Evolutionary conservation across 1,140 invertebrate genomes (phyloP).

Genomic region (Xylocopa sonorina): DNA sequence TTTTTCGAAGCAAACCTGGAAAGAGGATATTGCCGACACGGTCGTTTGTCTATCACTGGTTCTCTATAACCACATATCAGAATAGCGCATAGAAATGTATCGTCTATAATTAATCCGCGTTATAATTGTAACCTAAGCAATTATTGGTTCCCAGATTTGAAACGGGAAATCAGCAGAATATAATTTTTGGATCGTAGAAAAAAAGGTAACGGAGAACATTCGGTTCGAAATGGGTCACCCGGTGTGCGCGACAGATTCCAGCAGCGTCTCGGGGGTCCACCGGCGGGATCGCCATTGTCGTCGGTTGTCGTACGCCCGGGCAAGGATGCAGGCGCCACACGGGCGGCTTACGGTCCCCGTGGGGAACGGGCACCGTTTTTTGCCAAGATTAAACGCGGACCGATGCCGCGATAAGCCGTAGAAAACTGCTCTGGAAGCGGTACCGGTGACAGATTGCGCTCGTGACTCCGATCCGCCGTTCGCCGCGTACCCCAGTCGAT

Average conservation of each 20-base stretch:
- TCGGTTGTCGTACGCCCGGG: conserved; percentile 65
- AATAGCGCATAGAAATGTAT: no score
- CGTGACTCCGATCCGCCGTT: conserved; percentile 58
- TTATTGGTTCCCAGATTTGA: no score
- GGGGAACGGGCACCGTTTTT: conserved; percentile 72
- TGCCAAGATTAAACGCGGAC: conserved; percentile 79
- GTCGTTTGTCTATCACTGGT: no score
- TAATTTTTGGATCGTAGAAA: no score
- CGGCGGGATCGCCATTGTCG: conserved; percentile 64
- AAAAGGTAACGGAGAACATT: no score
- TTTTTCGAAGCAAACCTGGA: background rate
- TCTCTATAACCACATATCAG: no score
- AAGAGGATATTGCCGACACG: no score
- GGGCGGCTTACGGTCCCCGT: conserved; percentile 74
- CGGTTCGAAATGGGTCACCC: conserved; percentile 60
- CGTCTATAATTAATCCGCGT: no score
- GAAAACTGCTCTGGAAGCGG: conserved; percentile 77
- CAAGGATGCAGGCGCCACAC: conserved; percentile 77
- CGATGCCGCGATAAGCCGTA: conserved; percentile 79
- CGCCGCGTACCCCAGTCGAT: conserved; percentile 12
- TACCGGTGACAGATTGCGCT: conserved; percentile 79
- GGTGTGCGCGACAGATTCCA: conserved; percentile 54
- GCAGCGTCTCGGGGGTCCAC: conserved; percentile 47
- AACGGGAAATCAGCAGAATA: no score
- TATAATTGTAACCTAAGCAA: no score